Evolutionary conservation across 2,797 vertebrate genomes (phyloP).

Genomic region (Anomalospiza imberbis): DNA sequence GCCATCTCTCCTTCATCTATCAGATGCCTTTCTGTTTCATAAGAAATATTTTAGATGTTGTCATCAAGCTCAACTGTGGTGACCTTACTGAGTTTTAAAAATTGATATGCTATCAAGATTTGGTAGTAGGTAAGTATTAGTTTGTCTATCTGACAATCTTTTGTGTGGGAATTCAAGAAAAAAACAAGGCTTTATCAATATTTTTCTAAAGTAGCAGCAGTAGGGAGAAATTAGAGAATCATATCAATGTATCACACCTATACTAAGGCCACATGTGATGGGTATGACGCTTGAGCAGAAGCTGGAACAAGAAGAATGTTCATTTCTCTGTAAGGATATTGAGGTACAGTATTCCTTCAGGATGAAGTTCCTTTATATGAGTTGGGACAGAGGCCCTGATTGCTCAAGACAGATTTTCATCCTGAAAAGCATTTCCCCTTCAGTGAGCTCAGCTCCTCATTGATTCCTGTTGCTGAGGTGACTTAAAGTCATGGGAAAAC

Average conservation of each 20-base stretch:
- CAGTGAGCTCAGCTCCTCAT: neutral
- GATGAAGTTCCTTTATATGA: neutral
- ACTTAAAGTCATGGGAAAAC: neutral
- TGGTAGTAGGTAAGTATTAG: neutral
- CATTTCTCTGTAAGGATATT: neutral
- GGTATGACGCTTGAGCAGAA: neutral
- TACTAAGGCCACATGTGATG: fast-evolving
- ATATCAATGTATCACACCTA: neutral
- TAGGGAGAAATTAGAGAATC: neutral
- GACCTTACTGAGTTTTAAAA: neutral
- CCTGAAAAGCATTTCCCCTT: neutral
- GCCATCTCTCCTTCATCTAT: neutral
- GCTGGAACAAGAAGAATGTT: neutral
- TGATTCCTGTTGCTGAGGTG: neutral
- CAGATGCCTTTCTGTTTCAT: neutral
- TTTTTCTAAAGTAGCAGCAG: neutral
- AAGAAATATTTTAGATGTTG: neutral
- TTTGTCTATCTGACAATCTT: neutral
- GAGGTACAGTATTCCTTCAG: neutral
- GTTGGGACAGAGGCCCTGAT: neutral
- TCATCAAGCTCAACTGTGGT: neutral
- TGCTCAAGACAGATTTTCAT: neutral
- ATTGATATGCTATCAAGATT: neutral
- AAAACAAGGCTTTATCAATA: neutral
- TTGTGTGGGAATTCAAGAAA: slow-evolving; percentile 35